These are phyloP conservation scores for Mixornis gularis DNA, from an alignment of 2,113 vertebrate genomes.

Conservation along the genomic window DNA sequence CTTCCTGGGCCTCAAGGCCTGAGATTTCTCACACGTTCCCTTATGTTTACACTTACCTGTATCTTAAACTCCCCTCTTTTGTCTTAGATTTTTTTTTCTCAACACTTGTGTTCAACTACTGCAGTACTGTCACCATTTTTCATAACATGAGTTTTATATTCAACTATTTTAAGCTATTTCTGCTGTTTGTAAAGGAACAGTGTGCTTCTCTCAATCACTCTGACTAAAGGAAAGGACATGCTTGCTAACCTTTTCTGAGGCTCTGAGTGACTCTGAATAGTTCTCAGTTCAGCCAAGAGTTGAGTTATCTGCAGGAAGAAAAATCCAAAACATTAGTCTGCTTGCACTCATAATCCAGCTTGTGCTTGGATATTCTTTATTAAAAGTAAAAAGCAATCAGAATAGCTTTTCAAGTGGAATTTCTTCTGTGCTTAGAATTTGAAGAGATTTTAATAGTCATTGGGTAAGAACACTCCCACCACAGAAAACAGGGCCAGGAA, in stretches of 20 bases:
- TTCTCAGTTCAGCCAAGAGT: conserved; percentile 78
- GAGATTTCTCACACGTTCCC: not conserved
- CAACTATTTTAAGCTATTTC: not conserved
- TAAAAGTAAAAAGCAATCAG: not conserved
- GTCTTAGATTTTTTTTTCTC: not conserved
- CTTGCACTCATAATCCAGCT: not conserved
- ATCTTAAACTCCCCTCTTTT: not conserved
- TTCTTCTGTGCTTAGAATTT: not conserved
- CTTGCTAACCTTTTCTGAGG: conserved; percentile 84
- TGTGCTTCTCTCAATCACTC: not conserved
- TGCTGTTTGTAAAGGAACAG: not conserved
- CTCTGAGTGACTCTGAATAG: conserved; percentile 65
- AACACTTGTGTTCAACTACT: not conserved
- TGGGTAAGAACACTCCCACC: not conserved
- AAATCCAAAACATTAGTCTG: not conserved
- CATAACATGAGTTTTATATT: not conserved
- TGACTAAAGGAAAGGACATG: not conserved
- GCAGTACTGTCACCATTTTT: not conserved
- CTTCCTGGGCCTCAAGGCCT: not conserved
- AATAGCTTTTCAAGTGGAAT: not conserved
- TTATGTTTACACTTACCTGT: not conserved
- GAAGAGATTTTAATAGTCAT: not conserved
- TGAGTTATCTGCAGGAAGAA: conserved; percentile 76
- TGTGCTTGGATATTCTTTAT: not conserved
- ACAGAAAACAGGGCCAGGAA: not conserved